Evolutionary conservation across 2,797 vertebrate species (phyloP).

Genomic region (Tarsius wallacei): DNA sequence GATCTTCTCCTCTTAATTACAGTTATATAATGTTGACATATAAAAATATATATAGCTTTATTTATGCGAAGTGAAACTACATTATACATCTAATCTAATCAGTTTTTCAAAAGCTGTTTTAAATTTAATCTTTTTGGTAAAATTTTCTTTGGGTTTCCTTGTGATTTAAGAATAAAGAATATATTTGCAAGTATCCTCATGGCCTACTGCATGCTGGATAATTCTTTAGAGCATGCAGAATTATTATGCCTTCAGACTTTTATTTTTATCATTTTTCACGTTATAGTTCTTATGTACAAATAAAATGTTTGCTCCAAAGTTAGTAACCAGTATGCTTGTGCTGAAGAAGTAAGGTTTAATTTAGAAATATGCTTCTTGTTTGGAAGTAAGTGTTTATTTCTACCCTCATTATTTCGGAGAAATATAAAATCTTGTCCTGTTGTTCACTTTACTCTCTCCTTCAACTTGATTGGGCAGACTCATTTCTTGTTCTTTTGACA

Average conservation of each 20-base stretch:
- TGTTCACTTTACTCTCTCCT: neutral
- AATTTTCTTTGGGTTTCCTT: neutral
- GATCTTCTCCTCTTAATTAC: neutral
- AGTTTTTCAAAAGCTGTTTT: neutral
- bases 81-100: neutral
- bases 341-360: conserved; percentile 35
- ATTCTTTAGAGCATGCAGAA: neutral
- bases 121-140: neutral
- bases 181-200: neutral
- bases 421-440: neutral
- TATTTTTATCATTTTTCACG: neutral
- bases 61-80: neutral
- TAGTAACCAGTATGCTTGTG: neutral
- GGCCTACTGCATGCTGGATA: neutral
- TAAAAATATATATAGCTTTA: neutral
- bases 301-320: neutral
- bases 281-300: neutral
- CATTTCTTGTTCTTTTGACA: conserved; percentile 10
- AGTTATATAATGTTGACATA: neutral
- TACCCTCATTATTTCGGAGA: conserved; percentile 50
- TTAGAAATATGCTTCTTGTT: conserved; percentile 20
- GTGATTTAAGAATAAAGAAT: neutral
- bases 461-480: neutral
- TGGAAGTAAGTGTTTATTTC: conserved; percentile 28
- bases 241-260: neutral